Percentiles rank a stretch among this genome's conserved stretches.
Evolutionary conservation across 2,888 invertebrate genomes (phyloP).

Genomic region (Pollenia angustigena): DNA sequence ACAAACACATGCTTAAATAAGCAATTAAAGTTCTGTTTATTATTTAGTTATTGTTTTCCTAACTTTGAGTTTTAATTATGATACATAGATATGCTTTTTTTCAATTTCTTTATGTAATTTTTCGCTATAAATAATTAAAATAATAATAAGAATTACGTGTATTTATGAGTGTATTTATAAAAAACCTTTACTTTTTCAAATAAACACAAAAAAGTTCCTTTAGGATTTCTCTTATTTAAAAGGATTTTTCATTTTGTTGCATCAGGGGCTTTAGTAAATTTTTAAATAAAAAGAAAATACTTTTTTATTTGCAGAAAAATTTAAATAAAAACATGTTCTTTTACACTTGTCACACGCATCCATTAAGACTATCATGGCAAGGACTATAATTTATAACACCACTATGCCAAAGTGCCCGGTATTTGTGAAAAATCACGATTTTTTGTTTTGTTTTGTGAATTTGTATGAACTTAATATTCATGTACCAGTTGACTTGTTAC

Average conservation of each 20-base stretch:
- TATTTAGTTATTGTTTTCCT: background rate
- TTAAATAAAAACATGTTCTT: conserved; percentile 43
- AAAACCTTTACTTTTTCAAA: too few species aligned
- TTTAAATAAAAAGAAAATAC: background rate
- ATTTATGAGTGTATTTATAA: too few species aligned
- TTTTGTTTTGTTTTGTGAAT: background rate
- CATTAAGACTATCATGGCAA: conserved; percentile 38
- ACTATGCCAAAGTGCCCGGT: background rate
- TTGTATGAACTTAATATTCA: too few species aligned
- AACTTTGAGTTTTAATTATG: background rate
- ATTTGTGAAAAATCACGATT: background rate
- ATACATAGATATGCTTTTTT: background rate
- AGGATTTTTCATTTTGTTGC: too few species aligned
- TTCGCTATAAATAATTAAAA: too few species aligned
- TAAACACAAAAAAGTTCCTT: too few species aligned
- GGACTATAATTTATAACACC: background rate
- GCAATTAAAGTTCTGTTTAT: background rate
- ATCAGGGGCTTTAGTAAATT: too few species aligned
- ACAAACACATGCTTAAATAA: too few species aligned
- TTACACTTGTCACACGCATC: conserved; percentile 39
- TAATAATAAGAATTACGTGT: too few species aligned
- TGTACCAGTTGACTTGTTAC: too few species aligned
- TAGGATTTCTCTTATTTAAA: too few species aligned
- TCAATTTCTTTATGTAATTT: background rate
- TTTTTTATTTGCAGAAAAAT: background rate